A percentile compares a stretch with the other conserved stretches of the same genome.
Evolutionary conservation across 2,113 vertebrate genomes (phyloP).

Genomic region (Nycticryphes semicollaris): DNA sequence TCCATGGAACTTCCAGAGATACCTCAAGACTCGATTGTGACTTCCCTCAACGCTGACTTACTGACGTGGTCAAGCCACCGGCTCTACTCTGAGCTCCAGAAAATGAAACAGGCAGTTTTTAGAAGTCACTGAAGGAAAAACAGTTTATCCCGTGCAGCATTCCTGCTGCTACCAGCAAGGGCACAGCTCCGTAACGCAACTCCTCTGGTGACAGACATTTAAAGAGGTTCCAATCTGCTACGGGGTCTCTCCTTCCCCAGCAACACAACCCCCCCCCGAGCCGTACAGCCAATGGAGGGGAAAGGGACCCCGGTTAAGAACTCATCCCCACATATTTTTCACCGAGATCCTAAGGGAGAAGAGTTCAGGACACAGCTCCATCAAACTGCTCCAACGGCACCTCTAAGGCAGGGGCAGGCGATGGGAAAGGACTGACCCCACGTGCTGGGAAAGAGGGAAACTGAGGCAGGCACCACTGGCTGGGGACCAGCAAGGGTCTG

Average conservation of each 20-base stretch:
- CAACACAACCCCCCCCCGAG: neutral
- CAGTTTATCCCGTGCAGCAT: neutral
- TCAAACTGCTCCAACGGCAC: rapidly evolving
- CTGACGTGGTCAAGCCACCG: rapidly evolving
- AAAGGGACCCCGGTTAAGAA: neutral
- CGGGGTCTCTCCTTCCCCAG: neutral
- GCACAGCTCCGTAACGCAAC: neutral
- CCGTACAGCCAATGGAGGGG: neutral
- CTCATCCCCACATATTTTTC: neutral
- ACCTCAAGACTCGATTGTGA: rapidly evolving
- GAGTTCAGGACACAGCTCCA: neutral
- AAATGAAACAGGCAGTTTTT: neutral
- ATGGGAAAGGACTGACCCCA: rapidly evolving
- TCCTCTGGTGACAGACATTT: neutral
- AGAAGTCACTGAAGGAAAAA: neutral
- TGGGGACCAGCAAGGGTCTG: neutral
- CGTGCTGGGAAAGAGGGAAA: neutral
- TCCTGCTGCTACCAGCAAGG: neutral
- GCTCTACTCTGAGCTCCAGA: neutral
- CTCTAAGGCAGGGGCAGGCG: neutral
- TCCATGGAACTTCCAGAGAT: neutral
- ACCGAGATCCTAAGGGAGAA: rapidly evolving
- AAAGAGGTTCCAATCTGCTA: neutral
- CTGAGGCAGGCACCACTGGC: neutral
- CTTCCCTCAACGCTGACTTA: neutral